These are phyloP conservation scores for Synanthedon myopaeformis DNA, from an alignment of 2,888 invertebrate species.

Conservation along the genomic window DNA sequence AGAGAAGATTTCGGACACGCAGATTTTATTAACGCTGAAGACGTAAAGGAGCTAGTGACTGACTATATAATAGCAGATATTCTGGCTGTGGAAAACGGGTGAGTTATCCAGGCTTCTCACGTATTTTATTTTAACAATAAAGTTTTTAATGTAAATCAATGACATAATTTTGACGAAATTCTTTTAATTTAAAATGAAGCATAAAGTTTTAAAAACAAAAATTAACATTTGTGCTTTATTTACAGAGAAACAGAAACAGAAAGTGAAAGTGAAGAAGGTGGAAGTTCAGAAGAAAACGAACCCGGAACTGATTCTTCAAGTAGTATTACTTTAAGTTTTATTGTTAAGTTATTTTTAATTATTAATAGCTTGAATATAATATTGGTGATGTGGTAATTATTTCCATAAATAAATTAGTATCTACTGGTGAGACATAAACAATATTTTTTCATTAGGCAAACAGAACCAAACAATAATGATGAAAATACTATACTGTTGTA, in stretches of 20 bases:
- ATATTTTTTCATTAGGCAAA: too few species aligned
- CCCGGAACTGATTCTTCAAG: not conserved
- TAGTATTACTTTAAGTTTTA: slow-evolving; percentile 1
- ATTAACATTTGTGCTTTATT: too few species aligned
- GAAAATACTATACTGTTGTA: too few species aligned
- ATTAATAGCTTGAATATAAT: not conserved
- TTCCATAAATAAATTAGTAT: not conserved
- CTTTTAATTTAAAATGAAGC: too few species aligned
- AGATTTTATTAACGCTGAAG: slow-evolving; percentile 29
- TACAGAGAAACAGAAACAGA: too few species aligned
- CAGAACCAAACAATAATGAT: too few species aligned
- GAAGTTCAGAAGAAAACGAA: not conserved
- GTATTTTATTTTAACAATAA: too few species aligned
- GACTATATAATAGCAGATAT: slow-evolving; percentile 29
- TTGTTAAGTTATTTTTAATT: slow-evolving; percentile 1
- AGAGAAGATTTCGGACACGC: slow-evolving; percentile 30
- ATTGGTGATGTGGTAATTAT: not conserved
- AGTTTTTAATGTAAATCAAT: too few species aligned
- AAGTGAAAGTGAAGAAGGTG: not conserved
- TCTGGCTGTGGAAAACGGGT: slow-evolving; percentile 3
- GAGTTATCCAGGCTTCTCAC: not conserved
- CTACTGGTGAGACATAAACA: too few species aligned
- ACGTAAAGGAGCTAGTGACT: slow-evolving; percentile 38
- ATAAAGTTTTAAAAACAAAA: too few species aligned
- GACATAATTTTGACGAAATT: too few species aligned